Percentiles rank a stretch among this genome's conserved stretches.
phyloP scores from a whole-genome alignment of 2,113 vertebrate species.

The Neolamprologus cancellatus region DNA sequence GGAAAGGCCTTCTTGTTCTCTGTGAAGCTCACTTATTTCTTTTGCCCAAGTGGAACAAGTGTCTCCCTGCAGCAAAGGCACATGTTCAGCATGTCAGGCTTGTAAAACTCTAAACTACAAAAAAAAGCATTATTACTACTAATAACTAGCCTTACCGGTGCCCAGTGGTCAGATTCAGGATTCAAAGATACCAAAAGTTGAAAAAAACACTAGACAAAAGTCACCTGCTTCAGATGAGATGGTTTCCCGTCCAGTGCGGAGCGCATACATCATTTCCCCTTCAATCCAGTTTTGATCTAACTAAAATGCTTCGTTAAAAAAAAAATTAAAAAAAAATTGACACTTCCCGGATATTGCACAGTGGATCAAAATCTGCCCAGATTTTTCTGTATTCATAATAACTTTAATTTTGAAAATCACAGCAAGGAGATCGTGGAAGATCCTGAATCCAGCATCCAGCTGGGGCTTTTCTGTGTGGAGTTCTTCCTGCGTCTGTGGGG shows the following conservation, averaged over 20 bases:
- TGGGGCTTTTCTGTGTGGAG: neutral
- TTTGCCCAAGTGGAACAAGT: neutral
- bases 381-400: neutral
- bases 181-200: neutral
- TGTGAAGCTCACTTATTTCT: neutral
- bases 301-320: neutral
- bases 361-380: neutral
- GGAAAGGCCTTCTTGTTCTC: slow-evolving; percentile 1
- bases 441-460: neutral
- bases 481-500: neutral
- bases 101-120: neutral
- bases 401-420: neutral
- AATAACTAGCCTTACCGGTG: neutral
- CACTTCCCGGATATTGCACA: neutral
- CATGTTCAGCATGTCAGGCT: neutral
- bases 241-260: neutral
- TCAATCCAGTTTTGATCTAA: neutral
- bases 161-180: neutral
- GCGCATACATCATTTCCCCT: neutral
- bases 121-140: neutral
- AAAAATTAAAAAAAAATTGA: neutral
- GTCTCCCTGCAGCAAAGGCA: neutral
- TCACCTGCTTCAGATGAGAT: neutral
- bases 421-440: neutral
- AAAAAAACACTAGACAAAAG: neutral